Conservation (phyloP, 2,888 invertebrate genomes). For the Conops quadrifasciatus region DNA sequence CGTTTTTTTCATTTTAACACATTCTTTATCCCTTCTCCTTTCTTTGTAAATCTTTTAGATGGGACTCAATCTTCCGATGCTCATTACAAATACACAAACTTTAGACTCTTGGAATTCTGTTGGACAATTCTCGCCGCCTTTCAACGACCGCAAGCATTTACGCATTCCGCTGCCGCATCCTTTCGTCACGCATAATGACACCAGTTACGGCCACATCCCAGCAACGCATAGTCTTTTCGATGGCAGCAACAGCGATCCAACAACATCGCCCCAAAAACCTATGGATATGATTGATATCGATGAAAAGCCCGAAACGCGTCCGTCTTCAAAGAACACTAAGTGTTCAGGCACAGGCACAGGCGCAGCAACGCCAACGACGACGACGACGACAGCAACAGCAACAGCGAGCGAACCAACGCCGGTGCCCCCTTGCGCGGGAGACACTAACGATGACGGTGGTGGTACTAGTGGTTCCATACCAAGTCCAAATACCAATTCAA, state of each 20-base stretch:
- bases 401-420: neutral
- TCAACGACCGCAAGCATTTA: constrained; percentile 48
- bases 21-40: neutral
- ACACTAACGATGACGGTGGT: too few species aligned
- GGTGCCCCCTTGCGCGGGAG: constrained; percentile 35
- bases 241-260: constrained; percentile 58
- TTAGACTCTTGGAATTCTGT: constrained; percentile 59
- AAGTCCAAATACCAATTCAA: constrained; percentile 59
- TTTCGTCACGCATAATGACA: constrained; percentile 41
- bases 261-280: constrained; percentile 57
- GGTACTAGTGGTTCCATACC: too few species aligned
- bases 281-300: constrained; percentile 59
- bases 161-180: constrained; percentile 56
- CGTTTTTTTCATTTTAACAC: too few species aligned
- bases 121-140: constrained; percentile 59
- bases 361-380: constrained; percentile 51
- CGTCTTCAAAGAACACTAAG: constrained; percentile 55
- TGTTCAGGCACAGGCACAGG: too few species aligned
- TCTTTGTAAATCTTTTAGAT: constrained; percentile 48
- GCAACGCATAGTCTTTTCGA: constrained; percentile 41
- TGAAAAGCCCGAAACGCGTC: too few species aligned
- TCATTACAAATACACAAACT: constrained; percentile 59
- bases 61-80: constrained; percentile 60
- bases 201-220: constrained; percentile 33
- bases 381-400: too few species aligned